Percentiles rank a stretch among this genome's conserved stretches.
phyloP scores from a whole-genome alignment of 2,888 invertebrate species.

The Craniophora ligustri region DNA sequence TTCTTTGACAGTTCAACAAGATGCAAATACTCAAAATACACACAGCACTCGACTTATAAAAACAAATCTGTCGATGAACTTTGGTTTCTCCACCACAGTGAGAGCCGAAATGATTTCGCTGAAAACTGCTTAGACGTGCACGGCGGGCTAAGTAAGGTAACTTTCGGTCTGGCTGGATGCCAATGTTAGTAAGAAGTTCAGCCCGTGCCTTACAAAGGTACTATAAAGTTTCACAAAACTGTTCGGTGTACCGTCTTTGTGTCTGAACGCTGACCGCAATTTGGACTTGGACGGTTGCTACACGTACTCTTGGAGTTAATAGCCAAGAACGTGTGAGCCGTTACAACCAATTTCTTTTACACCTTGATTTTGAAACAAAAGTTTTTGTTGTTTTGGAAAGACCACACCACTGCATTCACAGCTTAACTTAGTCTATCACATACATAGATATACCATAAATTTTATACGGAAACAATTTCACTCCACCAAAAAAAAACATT shows the following conservation, averaged over 20 bases:
- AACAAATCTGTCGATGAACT: conserved; percentile 32
- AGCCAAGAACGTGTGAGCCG: conserved; percentile 25
- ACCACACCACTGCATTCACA: too few species aligned
- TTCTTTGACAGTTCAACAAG: too few species aligned
- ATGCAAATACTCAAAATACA: background rate
- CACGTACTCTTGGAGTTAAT: conserved; percentile 29
- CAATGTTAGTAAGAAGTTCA: conserved; percentile 77
- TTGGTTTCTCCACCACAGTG: conserved; percentile 29
- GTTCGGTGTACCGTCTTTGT: conserved; percentile 59
- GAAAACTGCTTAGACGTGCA: conserved; percentile 71
- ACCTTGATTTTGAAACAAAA: background rate
- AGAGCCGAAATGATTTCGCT: conserved; percentile 60
- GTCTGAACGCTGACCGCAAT: conserved; percentile 54
- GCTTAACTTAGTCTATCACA: too few species aligned
- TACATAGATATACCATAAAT: too few species aligned
- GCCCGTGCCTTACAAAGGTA: conserved; percentile 64
- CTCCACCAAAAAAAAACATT: too few species aligned
- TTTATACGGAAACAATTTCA: too few species aligned
- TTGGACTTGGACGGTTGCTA: conserved; percentile 36
- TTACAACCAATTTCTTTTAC: conserved; percentile 7
- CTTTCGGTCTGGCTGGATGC: conserved; percentile 70
- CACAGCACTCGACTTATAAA: conserved; percentile 6
- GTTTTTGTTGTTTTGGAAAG: too few species aligned
- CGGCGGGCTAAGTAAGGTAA: conserved; percentile 69
- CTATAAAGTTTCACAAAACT: conserved; percentile 70